A percentile compares a stretch with the other conserved stretches of the same genome.
Evolutionary conservation across 2,113 vertebrate genomes (phyloP).

Genomic region (human (Homo sapiens)): GRCh38 chr3:144989001-144989500

Average conservation of each 20-base stretch:
- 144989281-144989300: not conserved
- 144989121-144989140: not conserved
- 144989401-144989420: not conserved
- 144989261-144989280: not conserved
- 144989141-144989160: not conserved
- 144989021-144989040: not conserved
- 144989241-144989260: not conserved
- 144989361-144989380: not conserved
- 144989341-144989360: not conserved
- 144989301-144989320: not conserved
- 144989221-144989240: not conserved
- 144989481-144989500: not conserved
- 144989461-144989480: not conserved
- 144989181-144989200: not conserved
- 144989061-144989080: not conserved
- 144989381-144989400: not conserved
- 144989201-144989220: not conserved
- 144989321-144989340: not conserved
- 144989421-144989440: not conserved
- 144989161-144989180: no score
- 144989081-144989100: not conserved
- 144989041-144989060: not conserved
- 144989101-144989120: not conserved
- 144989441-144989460: not conserved
- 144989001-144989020: not conserved